A percentile compares a stretch with the other conserved stretches of the same genome.
Conservation (phyloP, 2,797 vertebrate species). For the Psittacula echo region DNA sequence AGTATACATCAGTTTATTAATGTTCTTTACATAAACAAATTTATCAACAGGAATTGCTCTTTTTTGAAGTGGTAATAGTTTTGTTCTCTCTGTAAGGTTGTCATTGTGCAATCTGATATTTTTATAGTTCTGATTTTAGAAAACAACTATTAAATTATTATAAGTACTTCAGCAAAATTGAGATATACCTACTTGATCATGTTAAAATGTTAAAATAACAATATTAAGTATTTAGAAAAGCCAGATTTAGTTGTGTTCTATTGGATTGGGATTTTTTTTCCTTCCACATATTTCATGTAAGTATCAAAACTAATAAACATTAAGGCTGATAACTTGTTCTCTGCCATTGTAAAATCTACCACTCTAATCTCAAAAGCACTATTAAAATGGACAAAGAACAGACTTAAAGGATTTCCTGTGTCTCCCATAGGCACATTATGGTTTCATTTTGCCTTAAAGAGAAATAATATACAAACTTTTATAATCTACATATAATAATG, state of each 20-base stretch:
- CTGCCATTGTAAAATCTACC: slow-evolving; percentile 27
- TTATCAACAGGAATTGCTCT: neutral
- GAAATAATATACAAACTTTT: neutral
- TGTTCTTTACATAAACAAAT: neutral
- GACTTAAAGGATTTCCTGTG: slow-evolving; percentile 58
- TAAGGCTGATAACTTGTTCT: slow-evolving; percentile 6
- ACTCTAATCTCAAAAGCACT: slow-evolving; percentile 47
- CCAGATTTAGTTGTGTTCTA: neutral
- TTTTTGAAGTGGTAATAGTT: neutral
- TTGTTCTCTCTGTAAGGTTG: neutral
- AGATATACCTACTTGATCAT: neutral
- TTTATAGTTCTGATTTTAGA: neutral
- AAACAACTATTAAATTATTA: slow-evolving; percentile 12
- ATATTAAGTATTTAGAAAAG: neutral
- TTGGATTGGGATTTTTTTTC: neutral
- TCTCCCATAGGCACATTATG: neutral
- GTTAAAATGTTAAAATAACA: neutral
- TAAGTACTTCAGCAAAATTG: neutral
- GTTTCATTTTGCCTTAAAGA: slow-evolving; percentile 52
- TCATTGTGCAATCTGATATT: neutral
- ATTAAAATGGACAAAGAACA: slow-evolving; percentile 63
- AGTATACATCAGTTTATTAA: neutral
- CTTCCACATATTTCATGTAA: slow-evolving; percentile 19
- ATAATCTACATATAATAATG: neutral
- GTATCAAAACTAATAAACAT: slow-evolving; percentile 31